Evolutionary conservation across 2,797 vertebrate species (phyloP).

Genomic region (Graptemys geographica): DNA sequence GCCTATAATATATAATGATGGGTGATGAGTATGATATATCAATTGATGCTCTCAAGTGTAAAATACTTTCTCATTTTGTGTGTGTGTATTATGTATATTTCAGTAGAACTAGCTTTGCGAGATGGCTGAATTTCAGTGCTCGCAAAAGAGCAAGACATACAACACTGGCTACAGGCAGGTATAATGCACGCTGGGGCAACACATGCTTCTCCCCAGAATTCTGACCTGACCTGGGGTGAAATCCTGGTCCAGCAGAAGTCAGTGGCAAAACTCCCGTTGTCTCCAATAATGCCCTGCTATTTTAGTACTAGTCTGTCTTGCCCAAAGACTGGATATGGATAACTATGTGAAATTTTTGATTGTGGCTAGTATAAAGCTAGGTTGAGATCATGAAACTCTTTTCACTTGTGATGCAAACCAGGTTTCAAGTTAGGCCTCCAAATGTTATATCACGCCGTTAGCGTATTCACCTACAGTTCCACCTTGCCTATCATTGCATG

Average conservation of each 20-base stretch:
- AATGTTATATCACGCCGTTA: not conserved
- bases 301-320: not conserved
- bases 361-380: not conserved
- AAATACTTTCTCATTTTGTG: not conserved
- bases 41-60: not conserved
- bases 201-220: not conserved
- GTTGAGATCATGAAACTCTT: accelerated
- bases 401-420: not conserved
- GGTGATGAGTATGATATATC: not conserved
- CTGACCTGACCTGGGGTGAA: accelerated
- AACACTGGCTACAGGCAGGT: not conserved
- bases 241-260: not conserved
- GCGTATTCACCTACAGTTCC: conserved; percentile 62
- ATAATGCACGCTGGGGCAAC: accelerated
- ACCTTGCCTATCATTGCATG: conserved; percentile 43
- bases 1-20: not conserved
- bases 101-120: not conserved
- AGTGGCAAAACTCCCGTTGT: not conserved
- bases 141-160: not conserved
- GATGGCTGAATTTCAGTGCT: not conserved
- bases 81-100: not conserved
- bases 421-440: not conserved
- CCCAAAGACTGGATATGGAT: not conserved
- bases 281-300: not conserved
- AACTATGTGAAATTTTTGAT: accelerated